A percentile compares a stretch with the other conserved stretches of the same genome.
These are phyloP conservation scores for Chrysina gloriosa DNA, from an alignment of 2,888 invertebrate species.

Conservation along the genomic window DNA sequence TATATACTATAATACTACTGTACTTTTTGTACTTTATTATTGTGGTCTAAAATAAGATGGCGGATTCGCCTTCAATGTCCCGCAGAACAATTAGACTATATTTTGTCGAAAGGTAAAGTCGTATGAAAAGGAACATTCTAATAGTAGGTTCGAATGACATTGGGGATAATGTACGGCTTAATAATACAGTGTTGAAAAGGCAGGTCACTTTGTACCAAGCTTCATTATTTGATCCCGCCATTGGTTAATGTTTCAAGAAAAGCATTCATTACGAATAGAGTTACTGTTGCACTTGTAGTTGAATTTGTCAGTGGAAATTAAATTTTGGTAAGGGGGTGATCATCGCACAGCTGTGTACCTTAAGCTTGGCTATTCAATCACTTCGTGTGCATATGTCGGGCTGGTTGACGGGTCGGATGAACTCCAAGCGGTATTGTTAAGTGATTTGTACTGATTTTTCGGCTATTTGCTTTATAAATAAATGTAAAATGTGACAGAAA, in stretches of 20 bases:
- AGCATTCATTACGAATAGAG: conserved; percentile 50
- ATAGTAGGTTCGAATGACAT: conserved; percentile 61
- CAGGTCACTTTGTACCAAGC: conserved; percentile 66
- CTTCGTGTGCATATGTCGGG: conserved; percentile 64
- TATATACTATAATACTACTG: conserved; percentile 29
- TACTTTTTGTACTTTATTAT: conserved; percentile 57
- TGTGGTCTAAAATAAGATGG: conserved; percentile 61
- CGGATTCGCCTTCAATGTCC: conserved; percentile 48
- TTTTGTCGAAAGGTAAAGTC: neutral
- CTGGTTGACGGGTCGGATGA: conserved; percentile 58
- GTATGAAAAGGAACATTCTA: conserved; percentile 56
- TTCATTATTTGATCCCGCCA: conserved; percentile 65
- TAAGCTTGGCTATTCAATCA: conserved; percentile 60
- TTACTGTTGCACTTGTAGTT: conserved; percentile 3
- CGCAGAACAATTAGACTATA: conserved; percentile 32
- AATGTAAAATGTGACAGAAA: conserved; percentile 38
- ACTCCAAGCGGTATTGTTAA: conserved; percentile 56
- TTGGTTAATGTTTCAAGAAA: conserved; percentile 53
- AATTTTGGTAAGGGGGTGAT: conserved; percentile 57
- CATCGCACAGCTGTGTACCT: conserved; percentile 61
- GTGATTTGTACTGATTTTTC: conserved; percentile 60
- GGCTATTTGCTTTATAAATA: conserved; percentile 59
- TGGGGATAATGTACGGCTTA: conserved; percentile 65
- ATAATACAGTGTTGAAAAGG: conserved; percentile 67
- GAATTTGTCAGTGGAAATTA: conserved; percentile 49